Evolutionary conservation across 1,140 invertebrate genomes (phyloP), one percentile per base, ranked within the genome.

Genomic region (Apis laboriosa): DNA sequence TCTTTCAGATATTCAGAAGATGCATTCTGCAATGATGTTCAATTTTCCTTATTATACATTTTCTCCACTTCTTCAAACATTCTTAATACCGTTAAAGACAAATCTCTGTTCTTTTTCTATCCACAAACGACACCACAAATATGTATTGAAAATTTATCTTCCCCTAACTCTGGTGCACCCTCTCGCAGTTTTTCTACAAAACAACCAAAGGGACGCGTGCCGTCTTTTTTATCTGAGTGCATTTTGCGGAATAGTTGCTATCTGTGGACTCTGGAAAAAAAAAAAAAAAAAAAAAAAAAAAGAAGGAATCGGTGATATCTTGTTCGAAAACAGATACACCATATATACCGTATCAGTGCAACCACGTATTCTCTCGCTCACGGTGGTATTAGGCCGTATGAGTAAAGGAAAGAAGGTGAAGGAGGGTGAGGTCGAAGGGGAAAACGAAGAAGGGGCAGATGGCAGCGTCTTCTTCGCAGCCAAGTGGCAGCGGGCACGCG

Each of bases 401-500:
- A 71, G 24, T 53, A 13, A 11, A 76, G 24, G 74, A 76, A 64
- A 17, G 51, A 43, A 21, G 9, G 24, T 15, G 43, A 15, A 74
- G 60, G 66, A 77, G 75, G 74, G 58, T 43, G 78, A 76, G 79
- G 64, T 61, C 80, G 84, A 77, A 84, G 71, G 78, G 73, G 80
- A 84, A 90, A 90, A 90, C 86, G 84, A 87, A 87, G 87, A 89
- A 86, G 91, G 90, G 89, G 92, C 91, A 92, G 92, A 93, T 93
- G 93, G 92, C 90, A 88, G 89, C 92, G 91, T 91, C 90, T 91
- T 93, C 90, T 90, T 93, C 91, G 92, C 92, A 92, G 92, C 93
- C 92, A 94, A 93, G 93, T 94, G 92, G 92, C 93, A 93, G 92
- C 91, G 91, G 92, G 92, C 92, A 92, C 91, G 92, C 91, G 92